phyloP scores from a whole-genome alignment of 2,797 vertebrate genomes.

The Neosalanx taihuensis region DNA sequence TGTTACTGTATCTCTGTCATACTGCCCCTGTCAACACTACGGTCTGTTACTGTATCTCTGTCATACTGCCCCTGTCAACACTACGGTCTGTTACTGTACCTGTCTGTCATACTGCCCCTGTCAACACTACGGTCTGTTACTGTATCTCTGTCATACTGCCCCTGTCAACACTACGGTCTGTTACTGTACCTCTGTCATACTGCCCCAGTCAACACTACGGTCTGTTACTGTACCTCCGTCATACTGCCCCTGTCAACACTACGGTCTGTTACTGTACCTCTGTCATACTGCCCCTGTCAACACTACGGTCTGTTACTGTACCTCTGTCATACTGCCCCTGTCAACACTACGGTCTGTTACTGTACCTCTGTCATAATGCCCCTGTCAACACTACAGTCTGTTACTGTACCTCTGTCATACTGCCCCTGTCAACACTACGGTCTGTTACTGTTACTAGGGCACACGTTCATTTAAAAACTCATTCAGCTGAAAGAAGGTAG shows the following conservation, averaged over 20 bases:
- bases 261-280: conserved; percentile 43
- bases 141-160: no score
- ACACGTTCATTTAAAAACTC: no score
- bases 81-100: conserved; percentile 44
- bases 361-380: background rate
- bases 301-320: no score
- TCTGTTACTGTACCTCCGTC: conserved; percentile 13
- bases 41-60: no score
- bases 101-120: background rate
- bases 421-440: no score
- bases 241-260: conserved; percentile 12
- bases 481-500: no score
- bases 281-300: conserved; percentile 11
- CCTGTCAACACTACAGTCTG: background rate
- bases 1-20: conserved; percentile 17
- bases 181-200: background rate
- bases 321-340: conserved; percentile 7
- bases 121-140: background rate
- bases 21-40: conserved; percentile 11
- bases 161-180: no score
- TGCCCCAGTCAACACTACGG: conserved; percentile 27
- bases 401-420: no score
- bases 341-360: conserved; percentile 43
- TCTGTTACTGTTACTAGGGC: no score
- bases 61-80: conserved; percentile 5